Percentiles rank a stretch among this genome's conserved stretches.
Evolutionary conservation across 64 coral and sea anemone species (phyloP).

Genomic region (Acropora tenuis): DNA sequence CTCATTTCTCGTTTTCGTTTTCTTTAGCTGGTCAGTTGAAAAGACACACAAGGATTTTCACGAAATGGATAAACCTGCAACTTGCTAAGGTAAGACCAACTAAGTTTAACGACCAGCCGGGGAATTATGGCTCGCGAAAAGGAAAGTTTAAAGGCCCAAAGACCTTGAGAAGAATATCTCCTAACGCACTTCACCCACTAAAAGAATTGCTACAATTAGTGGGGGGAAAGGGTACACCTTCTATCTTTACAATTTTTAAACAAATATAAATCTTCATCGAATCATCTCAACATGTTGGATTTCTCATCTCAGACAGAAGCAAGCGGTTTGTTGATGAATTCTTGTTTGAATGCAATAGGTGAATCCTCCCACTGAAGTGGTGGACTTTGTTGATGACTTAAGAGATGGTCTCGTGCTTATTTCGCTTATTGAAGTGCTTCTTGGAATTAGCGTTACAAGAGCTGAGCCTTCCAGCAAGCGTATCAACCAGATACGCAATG

Average conservation of each 20-base stretch:
- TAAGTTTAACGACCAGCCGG: neutral
- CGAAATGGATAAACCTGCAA: conserved; percentile 37
- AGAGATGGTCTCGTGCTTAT: conserved; percentile 21
- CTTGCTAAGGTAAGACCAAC: conserved; percentile 28
- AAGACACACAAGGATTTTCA: conserved; percentile 22
- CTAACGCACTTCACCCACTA: too few species aligned
- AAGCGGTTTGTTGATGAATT: neutral
- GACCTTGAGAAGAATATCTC: too few species aligned
- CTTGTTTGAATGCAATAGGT: neutral
- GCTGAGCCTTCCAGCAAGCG: neutral
- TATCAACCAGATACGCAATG: neutral
- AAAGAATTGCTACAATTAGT: too few species aligned
- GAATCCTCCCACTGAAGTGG: neutral
- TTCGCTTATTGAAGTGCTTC: conserved; percentile 34
- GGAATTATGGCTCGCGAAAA: neutral
- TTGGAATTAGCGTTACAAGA: conserved; percentile 12
- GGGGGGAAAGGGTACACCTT: too few species aligned
- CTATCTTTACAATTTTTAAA: too few species aligned
- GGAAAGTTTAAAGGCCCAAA: too few species aligned
- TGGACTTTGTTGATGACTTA: neutral
- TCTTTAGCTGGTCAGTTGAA: neutral
- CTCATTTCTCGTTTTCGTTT: neutral
- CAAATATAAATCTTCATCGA: too few species aligned
- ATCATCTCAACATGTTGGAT: too few species aligned
- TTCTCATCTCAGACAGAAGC: too few species aligned